Conservation (phyloP, 2,888 invertebrate genomes). For the Plagodis pulveraria region DNA sequence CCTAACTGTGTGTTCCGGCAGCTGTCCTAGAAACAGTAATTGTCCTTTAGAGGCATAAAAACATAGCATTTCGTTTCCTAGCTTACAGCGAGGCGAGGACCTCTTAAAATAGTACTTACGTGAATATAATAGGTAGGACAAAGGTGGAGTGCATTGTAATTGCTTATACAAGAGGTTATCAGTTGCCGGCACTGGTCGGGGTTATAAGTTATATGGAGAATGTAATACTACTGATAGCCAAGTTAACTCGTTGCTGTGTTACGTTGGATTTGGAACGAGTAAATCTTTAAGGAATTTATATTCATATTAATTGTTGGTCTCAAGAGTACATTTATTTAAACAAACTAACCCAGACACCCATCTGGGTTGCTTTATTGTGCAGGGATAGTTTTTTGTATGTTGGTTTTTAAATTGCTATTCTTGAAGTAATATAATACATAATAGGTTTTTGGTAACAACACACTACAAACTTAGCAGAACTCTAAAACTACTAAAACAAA, state of each 20-base stretch:
- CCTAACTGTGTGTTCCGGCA: no score
- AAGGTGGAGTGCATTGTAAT: conserved; percentile 54
- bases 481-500: no score
- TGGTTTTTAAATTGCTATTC: no score
- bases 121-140: conserved; percentile 34
- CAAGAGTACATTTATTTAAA: background rate
- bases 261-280: conserved; percentile 3
- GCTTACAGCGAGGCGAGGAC: background rate
- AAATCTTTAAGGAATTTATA: background rate
- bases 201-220: conserved; percentile 44
- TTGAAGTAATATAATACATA: no score
- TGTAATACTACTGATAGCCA: conserved; percentile 29
- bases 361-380: no score
- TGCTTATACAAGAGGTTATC: conserved; percentile 54
- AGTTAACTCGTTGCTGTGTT: conserved; percentile 1
- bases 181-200: conserved; percentile 33
- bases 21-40: no score
- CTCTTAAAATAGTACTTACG: background rate
- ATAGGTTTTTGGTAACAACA: no score
- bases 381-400: no score
- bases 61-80: background rate
- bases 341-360: no score
- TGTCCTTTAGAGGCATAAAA: no score
- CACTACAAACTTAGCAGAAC: no score
- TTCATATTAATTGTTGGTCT: background rate